Percentiles rank a stretch among this genome's conserved stretches.
phyloP scores from a whole-genome alignment of 1,140 invertebrate genomes.

The Cyrtorhinus lividipennis region DNA sequence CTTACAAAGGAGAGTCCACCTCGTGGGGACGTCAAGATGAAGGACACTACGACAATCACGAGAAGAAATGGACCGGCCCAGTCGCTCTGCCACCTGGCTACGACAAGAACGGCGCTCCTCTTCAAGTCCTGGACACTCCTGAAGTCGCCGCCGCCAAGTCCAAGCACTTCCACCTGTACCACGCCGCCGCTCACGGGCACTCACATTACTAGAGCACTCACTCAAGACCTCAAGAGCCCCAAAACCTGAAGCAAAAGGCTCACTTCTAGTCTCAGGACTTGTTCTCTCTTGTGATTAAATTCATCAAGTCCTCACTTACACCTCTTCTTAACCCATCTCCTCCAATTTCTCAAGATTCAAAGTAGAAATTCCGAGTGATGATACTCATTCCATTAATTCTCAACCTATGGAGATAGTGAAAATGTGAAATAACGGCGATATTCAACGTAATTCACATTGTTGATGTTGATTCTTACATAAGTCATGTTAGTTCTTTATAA shows the following conservation, averaged over 20 bases:
- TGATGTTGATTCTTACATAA: too few species aligned
- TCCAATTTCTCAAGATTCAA: not conserved
- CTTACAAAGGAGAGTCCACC: slow-evolving; percentile 10
- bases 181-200: slow-evolving; percentile 1
- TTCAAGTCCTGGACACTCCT: slow-evolving; percentile 24
- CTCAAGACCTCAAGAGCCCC: too few species aligned
- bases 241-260: too few species aligned
- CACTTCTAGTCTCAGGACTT: slow-evolving; percentile 3
- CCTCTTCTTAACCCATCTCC: not conserved
- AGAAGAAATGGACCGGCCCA: slow-evolving; percentile 34
- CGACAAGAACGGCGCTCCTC: slow-evolving; percentile 29
- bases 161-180: slow-evolving; percentile 20
- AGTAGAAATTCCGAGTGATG: not conserved
- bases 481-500: not conserved
- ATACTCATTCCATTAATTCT: slow-evolving; percentile 1
- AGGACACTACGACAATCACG: slow-evolving; percentile 19
- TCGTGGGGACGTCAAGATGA: slow-evolving; percentile 16
- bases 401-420: too few species aligned
- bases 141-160: slow-evolving; percentile 25
- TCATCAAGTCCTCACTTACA: not conserved
- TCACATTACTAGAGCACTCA: too few species aligned
- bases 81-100: slow-evolving; percentile 33
- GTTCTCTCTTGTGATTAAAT: not conserved
- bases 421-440: too few species aligned
- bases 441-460: too few species aligned